These are phyloP conservation scores for Callionymus lyra DNA, from an alignment of 2,113 vertebrate species.

Conservation along the genomic window DNA sequence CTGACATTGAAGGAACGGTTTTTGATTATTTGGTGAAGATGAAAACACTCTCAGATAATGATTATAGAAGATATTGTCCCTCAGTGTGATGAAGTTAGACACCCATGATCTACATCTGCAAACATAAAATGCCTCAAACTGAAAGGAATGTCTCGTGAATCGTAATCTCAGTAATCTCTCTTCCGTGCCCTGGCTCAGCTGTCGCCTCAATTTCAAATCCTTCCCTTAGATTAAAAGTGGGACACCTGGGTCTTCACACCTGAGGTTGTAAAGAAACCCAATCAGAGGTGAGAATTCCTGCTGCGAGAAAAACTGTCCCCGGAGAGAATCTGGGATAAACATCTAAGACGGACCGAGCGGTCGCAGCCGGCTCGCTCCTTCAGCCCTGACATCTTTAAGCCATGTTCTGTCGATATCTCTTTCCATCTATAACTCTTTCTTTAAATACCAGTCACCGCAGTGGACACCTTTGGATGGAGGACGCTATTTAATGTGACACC, in stretches of 20 bases:
- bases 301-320: conserved; percentile 7
- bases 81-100: no score
- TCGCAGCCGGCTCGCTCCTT: conserved; percentile 4
- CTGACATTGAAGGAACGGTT: no score
- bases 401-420: conserved; percentile 1
- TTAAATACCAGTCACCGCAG: conserved; percentile 19
- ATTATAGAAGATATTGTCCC: no score
- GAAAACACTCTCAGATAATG: no score
- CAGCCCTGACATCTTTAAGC: conserved; percentile 1
- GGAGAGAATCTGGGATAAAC: conserved; percentile 6
- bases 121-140: no score
- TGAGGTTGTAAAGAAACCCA: conserved; percentile 40
- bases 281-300: conserved; percentile 40
- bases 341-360: conserved; percentile 12
- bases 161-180: no score
- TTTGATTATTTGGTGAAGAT: no score
- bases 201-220: conserved; percentile 11
- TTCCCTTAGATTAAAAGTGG: conserved; percentile 19
- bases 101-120: no score
- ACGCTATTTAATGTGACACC: conserved; percentile 55
- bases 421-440: conserved; percentile 7
- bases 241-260: conserved; percentile 47
- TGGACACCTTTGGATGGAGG: conserved; percentile 36
- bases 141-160: no score
- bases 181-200: conserved; percentile 18